Percentiles rank a stretch among this genome's conserved stretches.
phyloP scores from a whole-genome alignment of 2,888 invertebrate species.

The Crioceris asparagi region DNA sequence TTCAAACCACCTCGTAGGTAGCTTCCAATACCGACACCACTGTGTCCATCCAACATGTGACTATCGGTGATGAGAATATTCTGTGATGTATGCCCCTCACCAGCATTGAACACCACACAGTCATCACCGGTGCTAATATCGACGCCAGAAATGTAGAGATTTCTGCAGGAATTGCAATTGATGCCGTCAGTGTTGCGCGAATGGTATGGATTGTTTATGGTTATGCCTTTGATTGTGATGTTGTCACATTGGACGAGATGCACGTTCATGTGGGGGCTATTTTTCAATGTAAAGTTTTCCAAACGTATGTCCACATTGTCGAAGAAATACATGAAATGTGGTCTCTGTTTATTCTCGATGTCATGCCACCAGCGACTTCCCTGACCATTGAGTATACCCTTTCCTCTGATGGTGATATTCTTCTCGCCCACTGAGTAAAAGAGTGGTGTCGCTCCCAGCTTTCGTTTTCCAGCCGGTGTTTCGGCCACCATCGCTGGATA shows the following conservation, averaged over 20 bases:
- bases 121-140: neutral
- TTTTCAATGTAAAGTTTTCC: neutral
- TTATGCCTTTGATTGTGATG: neutral
- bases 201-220: neutral
- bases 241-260: neutral
- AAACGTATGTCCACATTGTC: neutral
- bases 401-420: neutral
- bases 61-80: neutral
- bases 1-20: neutral
- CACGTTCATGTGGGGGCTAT: neutral
- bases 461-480: no score
- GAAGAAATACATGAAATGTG: neutral
- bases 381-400: neutral
- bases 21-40: neutral
- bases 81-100: neutral
- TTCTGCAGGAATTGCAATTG: neutral
- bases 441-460: neutral
- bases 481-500: neutral
- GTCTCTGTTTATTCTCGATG: neutral
- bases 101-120: neutral
- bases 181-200: slow-evolving; percentile 1
- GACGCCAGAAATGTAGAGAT: neutral
- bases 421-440: neutral
- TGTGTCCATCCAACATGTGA: neutral
- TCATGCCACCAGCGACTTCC: neutral